phyloP scores from a whole-genome alignment of 2,888 invertebrate genomes.

The Drosophila pseudotalamancana region DNA sequence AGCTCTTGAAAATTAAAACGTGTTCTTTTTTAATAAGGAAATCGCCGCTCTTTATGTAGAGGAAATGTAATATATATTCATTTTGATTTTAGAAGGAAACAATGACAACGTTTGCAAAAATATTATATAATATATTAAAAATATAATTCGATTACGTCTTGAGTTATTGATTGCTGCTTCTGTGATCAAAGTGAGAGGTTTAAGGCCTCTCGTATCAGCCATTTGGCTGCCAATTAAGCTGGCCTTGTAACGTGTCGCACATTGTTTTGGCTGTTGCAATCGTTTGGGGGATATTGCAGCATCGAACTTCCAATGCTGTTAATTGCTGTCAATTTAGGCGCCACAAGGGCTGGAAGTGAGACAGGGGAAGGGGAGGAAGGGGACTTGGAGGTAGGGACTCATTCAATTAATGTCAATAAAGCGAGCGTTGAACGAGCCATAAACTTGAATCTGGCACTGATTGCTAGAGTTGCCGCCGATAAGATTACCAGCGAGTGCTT shows the following conservation, averaged over 20 bases:
- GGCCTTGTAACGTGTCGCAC: constrained; percentile 31
- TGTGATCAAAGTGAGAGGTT: background rate
- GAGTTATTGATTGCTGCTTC: background rate
- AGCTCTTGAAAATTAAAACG: no score
- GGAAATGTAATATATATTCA: no score
- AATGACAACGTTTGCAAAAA: no score
- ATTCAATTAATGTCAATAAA: constrained; percentile 74
- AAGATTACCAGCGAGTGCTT: constrained; percentile 50
- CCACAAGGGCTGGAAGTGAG: constrained; percentile 14
- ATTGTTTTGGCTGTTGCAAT: constrained; percentile 69
- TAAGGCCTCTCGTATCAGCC: background rate
- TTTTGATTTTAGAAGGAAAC: no score
- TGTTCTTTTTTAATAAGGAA: no score
- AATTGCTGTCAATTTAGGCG: constrained; percentile 66
- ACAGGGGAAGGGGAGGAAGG: no score
- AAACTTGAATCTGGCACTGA: constrained; percentile 62
- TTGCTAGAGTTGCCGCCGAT: constrained; percentile 35
- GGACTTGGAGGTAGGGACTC: constrained; percentile 24
- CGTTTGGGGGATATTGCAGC: constrained; percentile 59
- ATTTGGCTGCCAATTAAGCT: constrained; percentile 41
- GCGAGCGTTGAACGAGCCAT: constrained; percentile 59
- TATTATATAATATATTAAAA: no score
- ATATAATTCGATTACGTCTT: no score
- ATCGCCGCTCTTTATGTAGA: no score
- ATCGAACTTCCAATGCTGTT: constrained; percentile 30